Evolutionary conservation across 2,113 vertebrate species (phyloP).

Genomic region (Lamprologus tigripictilis): DNA sequence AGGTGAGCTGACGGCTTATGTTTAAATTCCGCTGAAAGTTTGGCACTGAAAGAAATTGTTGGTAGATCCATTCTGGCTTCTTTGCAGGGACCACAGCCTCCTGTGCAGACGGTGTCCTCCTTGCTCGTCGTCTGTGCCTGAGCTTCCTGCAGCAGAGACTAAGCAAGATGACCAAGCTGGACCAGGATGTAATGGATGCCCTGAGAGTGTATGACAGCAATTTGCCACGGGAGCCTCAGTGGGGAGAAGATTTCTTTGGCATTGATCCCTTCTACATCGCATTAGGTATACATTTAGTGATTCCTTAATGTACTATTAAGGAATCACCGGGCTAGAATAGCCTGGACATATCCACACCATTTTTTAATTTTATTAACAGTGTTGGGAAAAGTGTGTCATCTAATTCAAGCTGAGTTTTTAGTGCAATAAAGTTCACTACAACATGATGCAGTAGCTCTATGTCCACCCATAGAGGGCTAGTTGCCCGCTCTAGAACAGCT

Average conservation of each 20-base stretch:
- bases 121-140: conserved; percentile 80
- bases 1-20: conserved; percentile 60
- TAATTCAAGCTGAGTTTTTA: neutral
- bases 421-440: neutral
- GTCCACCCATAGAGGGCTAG: neutral
- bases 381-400: neutral
- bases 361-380: neutral
- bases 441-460: neutral
- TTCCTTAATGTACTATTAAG: neutral
- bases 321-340: neutral
- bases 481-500: neutral
- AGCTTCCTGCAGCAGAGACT: conserved; percentile 77
- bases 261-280: conserved; percentile 92
- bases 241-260: conserved; percentile 81
- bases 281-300: conserved; percentile 63
- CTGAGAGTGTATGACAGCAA: conserved; percentile 81
- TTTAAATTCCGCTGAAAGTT: fast-evolving
- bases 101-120: conserved; percentile 66
- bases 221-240: conserved; percentile 73
- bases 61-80: neutral
- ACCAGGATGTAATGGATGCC: conserved; percentile 74
- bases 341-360: neutral
- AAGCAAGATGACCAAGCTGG: conserved; percentile 68
- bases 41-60: neutral
- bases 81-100: conserved; percentile 79